Evolutionary conservation across 2,888 invertebrate genomes (phyloP).

Genomic region (Cryptus armator): DNA sequence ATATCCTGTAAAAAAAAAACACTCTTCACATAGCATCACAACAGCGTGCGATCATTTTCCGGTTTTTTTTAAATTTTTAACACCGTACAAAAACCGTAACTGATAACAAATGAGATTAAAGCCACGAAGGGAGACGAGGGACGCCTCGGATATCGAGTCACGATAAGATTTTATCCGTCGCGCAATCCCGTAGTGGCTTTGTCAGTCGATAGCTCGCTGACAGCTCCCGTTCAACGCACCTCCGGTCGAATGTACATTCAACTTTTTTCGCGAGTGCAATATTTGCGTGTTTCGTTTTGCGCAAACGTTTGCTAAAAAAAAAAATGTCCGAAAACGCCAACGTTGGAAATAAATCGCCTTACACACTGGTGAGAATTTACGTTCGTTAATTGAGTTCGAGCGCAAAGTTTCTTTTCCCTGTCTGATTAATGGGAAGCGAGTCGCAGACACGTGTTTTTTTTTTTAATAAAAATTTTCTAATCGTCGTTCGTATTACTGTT

Average conservation of each 20-base stretch:
- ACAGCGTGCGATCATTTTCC: too few relatives aligned
- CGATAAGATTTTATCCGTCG: conserved; percentile 46
- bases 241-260: neutral
- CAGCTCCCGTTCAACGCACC: conserved; percentile 6
- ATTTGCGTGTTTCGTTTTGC: neutral
- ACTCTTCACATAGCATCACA: too few relatives aligned
- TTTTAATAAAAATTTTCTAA: neutral
- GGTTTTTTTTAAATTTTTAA: neutral
- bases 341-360: conserved; percentile 18
- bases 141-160: conserved; percentile 35
- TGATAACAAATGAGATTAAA: conserved; percentile 54
- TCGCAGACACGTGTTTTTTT: neutral
- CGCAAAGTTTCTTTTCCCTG: neutral
- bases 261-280: neutral
- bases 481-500: neutral
- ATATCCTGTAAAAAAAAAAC: too few relatives aligned
- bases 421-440: neutral
- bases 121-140: neutral
- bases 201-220: conserved; percentile 44
- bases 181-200: neutral
- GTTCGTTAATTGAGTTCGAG: neutral
- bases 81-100: neutral
- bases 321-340: conserved; percentile 44
- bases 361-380: conserved; percentile 49
- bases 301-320: conserved; percentile 3